These are phyloP conservation scores for Leucosticte australis DNA, from an alignment of 2,113 vertebrate species.

Conservation along the genomic window DNA sequence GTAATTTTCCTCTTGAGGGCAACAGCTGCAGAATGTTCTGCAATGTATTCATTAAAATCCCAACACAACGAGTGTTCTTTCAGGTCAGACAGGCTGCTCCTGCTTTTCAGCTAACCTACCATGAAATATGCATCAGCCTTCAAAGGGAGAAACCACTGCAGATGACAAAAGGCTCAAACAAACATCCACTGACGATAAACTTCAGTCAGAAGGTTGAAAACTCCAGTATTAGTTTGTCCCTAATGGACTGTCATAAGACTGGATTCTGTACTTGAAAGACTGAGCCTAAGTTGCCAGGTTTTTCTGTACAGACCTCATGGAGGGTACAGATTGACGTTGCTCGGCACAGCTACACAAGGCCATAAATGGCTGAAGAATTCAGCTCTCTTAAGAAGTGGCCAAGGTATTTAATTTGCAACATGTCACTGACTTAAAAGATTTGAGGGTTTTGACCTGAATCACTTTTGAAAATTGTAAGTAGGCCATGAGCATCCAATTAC, in stretches of 20 bases:
- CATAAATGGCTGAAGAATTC: slow-evolving; percentile 12
- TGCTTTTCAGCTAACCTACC: not conserved
- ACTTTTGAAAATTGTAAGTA: not conserved
- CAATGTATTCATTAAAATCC: not conserved
- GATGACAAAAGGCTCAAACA: not conserved
- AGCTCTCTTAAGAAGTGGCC: not conserved
- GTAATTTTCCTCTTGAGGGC: not conserved
- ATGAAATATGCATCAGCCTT: not conserved
- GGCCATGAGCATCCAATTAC: not conserved
- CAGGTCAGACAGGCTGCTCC: slow-evolving; percentile 22
- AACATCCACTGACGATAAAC: not conserved
- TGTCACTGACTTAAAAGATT: not conserved
- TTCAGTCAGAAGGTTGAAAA: not conserved
- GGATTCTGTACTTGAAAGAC: not conserved
- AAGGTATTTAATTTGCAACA: not conserved
- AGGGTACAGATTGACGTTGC: not conserved
- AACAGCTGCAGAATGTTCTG: slow-evolving; percentile 20
- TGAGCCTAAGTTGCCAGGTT: not conserved
- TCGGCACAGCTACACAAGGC: not conserved
- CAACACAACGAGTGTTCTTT: not conserved
- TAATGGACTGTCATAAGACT: not conserved
- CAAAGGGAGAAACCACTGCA: rapidly evolving
- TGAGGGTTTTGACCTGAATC: not conserved
- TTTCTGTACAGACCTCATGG: not conserved
- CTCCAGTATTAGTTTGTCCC: not conserved